phyloP scores from a whole-genome alignment of 2,113 vertebrate genomes.

The Amphiprion ocellaris region DNA sequence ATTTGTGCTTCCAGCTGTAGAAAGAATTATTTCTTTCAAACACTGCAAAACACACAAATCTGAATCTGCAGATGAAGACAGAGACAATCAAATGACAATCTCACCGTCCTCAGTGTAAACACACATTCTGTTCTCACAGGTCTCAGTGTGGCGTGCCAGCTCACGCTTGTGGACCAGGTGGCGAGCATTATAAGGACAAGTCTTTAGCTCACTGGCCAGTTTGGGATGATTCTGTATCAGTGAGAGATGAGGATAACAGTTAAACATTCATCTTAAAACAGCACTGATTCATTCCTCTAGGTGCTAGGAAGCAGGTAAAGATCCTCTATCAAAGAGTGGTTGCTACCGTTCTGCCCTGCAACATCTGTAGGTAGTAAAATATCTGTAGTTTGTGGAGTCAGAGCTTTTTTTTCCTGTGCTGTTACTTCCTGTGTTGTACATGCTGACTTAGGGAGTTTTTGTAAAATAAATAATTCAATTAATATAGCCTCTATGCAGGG shows the following conservation, averaged over 20 bases:
- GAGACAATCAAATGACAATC: neutral
- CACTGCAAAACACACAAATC: neutral
- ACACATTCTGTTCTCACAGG: slow-evolving; percentile 73
- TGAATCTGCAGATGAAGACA: neutral
- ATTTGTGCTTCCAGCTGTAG: slow-evolving; percentile 18
- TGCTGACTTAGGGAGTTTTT: no score
- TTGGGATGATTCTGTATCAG: slow-evolving; percentile 83
- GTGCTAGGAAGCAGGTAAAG: no score
- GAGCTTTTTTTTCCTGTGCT: no score
- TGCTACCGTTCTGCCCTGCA: no score
- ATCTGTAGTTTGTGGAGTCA: no score
- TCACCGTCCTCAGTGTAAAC: slow-evolving; percentile 64
- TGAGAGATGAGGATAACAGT: neutral
- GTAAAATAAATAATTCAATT: no score
- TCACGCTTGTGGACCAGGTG: slow-evolving; percentile 83
- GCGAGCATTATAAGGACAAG: slow-evolving; percentile 89
- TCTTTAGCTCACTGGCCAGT: slow-evolving; percentile 80
- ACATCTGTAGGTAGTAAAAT: no score
- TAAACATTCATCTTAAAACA: neutral
- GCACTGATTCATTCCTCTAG: no score
- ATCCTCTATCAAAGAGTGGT: no score
- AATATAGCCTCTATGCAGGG: no score
- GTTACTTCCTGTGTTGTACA: no score
- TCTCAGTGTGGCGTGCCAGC: slow-evolving; percentile 79
- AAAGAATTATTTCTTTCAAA: neutral